Evolutionary conservation across 2,113 vertebrate genomes (phyloP).

Genomic region (Lagopus leucura): DNA sequence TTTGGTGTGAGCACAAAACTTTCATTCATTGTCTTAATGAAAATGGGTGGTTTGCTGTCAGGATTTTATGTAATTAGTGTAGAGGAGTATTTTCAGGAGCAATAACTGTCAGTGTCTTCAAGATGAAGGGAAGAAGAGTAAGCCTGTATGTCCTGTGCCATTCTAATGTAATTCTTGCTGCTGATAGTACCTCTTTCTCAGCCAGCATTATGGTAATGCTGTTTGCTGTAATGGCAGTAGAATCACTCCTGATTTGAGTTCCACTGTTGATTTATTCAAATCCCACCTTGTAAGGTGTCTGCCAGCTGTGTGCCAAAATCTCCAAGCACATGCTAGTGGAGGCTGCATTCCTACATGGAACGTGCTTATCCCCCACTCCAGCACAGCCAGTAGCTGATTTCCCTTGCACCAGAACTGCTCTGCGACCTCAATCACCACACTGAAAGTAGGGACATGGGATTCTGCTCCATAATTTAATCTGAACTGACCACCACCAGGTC

Average conservation of each 20-base stretch:
- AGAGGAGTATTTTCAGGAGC: neutral
- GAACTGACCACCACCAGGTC: accelerated
- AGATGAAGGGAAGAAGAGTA: neutral
- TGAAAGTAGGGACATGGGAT: accelerated
- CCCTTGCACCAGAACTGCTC: too few relatives aligned
- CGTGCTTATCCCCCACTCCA: accelerated
- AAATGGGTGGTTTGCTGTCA: constrained; percentile 1
- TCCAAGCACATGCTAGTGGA: neutral
- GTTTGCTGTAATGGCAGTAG: neutral
- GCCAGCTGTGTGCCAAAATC: neutral
- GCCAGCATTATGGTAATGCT: neutral
- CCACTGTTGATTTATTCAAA: neutral
- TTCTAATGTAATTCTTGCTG: neutral
- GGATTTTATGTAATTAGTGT: neutral
- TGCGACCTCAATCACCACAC: neutral
- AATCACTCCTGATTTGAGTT: neutral
- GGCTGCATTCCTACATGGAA: neutral
- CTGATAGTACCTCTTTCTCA: neutral
- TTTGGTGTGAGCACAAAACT: neutral
- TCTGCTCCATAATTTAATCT: neutral
- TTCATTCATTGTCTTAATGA: neutral
- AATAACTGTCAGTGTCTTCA: neutral
- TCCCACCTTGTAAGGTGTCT: neutral
- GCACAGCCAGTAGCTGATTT: neutral
- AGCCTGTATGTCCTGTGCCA: neutral